phyloP scores from a whole-genome alignment of 2,888 invertebrate species.

The Sarcophaga subvicina region DNA sequence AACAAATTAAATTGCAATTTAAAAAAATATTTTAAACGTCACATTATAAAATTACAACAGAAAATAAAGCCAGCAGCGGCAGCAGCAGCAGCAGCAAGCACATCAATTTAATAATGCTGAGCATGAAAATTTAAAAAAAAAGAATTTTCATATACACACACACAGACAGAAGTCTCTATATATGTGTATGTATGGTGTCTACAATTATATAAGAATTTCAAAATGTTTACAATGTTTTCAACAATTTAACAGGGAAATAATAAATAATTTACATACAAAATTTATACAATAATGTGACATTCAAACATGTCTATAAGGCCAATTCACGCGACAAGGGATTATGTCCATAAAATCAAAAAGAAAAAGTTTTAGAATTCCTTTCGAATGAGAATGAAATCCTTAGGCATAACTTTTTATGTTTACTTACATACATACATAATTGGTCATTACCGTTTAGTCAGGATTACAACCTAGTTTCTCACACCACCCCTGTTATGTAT shows the following conservation, averaged over 20 bases:
- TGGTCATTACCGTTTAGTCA: too few species aligned
- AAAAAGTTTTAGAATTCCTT: too few species aligned
- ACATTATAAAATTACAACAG: background rate
- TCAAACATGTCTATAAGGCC: background rate
- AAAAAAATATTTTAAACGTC: conserved; percentile 9
- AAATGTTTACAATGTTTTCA: conserved; percentile 23
- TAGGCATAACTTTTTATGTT: too few species aligned
- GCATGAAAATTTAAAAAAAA: background rate
- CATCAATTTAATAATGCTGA: background rate
- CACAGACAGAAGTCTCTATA: conserved; percentile 10
- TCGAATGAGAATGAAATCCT: too few species aligned
- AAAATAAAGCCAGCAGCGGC: background rate
- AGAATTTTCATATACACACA: background rate
- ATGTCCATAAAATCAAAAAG: too few species aligned
- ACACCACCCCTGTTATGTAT: too few species aligned
- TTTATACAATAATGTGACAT: too few species aligned
- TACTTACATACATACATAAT: too few species aligned
- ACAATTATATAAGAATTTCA: conserved; percentile 34
- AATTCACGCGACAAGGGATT: too few species aligned
- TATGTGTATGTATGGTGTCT: background rate
- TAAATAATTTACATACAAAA: conserved; percentile 28
- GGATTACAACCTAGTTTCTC: too few species aligned
- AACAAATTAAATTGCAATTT: conserved; percentile 50
- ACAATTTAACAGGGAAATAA: conserved; percentile 31
- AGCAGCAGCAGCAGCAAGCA: background rate